These are phyloP conservation scores for Drosophila atripex DNA, from an alignment of 2,888 invertebrate species.

Conservation along the genomic window DNA sequence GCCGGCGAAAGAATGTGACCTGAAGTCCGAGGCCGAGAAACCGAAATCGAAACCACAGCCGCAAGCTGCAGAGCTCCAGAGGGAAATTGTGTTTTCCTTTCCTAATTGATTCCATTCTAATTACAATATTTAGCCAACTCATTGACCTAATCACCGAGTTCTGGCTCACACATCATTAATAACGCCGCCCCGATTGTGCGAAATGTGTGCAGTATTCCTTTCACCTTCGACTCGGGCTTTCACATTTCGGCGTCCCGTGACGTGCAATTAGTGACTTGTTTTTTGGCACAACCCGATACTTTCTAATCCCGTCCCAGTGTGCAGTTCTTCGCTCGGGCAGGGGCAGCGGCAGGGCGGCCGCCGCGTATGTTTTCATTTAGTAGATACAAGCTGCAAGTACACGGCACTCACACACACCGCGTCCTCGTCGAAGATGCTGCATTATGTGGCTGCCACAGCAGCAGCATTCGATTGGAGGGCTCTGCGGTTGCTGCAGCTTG, in stretches of 20 bases:
- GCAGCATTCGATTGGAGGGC: conserved; percentile 20
- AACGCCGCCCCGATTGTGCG: conserved; percentile 32
- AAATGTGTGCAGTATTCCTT: conserved; percentile 23
- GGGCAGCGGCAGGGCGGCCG: conserved; percentile 42
- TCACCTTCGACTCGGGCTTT: conserved; percentile 39
- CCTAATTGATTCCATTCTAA: conserved; percentile 40
- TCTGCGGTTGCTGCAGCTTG: conserved; percentile 66
- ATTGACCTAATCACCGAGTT: conserved; percentile 26
- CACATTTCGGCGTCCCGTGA: conserved; percentile 29
- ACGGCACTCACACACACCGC: conserved; percentile 27
- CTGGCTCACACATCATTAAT: conserved; percentile 39
- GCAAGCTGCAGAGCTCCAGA: neutral
- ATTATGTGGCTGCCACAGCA: conserved; percentile 59
- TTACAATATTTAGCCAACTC: conserved; percentile 43
- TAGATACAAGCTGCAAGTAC: conserved; percentile 70
- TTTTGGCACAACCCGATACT: conserved; percentile 34
- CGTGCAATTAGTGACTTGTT: conserved; percentile 30
- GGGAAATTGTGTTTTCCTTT: conserved; percentile 27
- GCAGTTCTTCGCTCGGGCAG: conserved; percentile 37
- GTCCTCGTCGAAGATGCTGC: conserved; percentile 64
- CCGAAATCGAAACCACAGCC: neutral
- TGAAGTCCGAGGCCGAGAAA: too few relatives aligned
- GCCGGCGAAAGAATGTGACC: too few relatives aligned
- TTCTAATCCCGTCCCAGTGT: conserved; percentile 45
- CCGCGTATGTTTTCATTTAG: conserved; percentile 78